Base-by-base conservation (phyloP, 2,113 vertebrate species). In the Bolborhynchus lineola region DNA sequence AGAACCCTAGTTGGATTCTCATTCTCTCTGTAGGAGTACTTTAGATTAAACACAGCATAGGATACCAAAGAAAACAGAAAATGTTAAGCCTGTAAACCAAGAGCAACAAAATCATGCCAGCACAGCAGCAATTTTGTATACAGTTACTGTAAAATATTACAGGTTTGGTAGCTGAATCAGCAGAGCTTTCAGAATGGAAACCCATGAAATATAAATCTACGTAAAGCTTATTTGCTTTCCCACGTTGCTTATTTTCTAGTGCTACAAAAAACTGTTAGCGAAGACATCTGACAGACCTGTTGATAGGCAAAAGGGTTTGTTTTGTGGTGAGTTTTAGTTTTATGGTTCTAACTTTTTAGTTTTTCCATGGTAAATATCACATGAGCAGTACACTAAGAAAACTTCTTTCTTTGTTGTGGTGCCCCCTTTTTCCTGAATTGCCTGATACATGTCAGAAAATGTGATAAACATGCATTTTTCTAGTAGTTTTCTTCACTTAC, bases 131-230 rank as follows among this genome's bases (percentile, higher is more conserved):
- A 88, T 88, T 96, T 88, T 72, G 82, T 52, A 21, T 79, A 86
- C 62, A 92, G 86, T 94, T 95, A 92, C 69, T 64, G 25, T 9
- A 69, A 86, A 37, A 92, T 93, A 96, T 96, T 94, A 93, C 80
- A 91, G 80, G 80, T 93, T 94, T 94, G 52, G 65, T 87, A 82
- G 88, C 93, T 96, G 95, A 97, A 91, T 96, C 93, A 92, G 88
- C 96, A 95, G 83, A 93, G 57, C 31, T 83, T 94, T 86, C 67
- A 62, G 62, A 96, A 88, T 65, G 52, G 42, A 95, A 95, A 87
- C 28, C 57, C 80, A 79, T 62, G 55, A 94, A 90, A 90, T 57
- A 19, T 46, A 92, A 93, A 90, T 84, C 52, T 76, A 28, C 0
- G 0, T 41, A 76, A 71, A 65, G n/a, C 41, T 82, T 83, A 69